Conservation (phyloP, 2,888 invertebrate species). For the Incurvaria masculella region DNA sequence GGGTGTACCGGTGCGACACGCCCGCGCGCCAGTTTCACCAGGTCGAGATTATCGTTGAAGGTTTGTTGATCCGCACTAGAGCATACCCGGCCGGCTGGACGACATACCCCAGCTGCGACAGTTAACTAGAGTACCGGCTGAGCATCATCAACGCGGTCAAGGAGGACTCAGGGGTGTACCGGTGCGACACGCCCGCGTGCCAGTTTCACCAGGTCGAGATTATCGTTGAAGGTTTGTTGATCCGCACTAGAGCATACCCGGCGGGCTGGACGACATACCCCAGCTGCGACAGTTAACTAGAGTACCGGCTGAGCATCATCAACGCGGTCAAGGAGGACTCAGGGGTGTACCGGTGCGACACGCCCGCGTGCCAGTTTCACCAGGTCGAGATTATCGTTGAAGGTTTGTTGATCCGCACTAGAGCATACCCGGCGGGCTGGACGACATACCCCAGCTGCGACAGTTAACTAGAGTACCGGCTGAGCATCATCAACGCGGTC, state of each 20-base stretch:
- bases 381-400: conserved; percentile 77
- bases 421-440: conserved; percentile 78
- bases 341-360: conserved; percentile 79
- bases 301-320: conserved; percentile 77
- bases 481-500: conserved; percentile 77
- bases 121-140: conserved; percentile 74
- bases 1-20: conserved; percentile 79
- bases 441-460: conserved; percentile 77
- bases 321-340: conserved; percentile 81
- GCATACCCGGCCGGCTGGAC: conserved; percentile 80
- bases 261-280: conserved; percentile 85
- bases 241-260: too few species aligned
- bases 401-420: too few species aligned
- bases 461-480: conserved; percentile 72
- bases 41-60: conserved; percentile 77
- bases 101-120: conserved; percentile 74
- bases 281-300: conserved; percentile 72
- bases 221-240: conserved; percentile 67
- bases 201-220: conserved; percentile 79
- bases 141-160: conserved; percentile 77
- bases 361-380: conserved; percentile 79
- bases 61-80: too few species aligned
- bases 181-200: conserved; percentile 82
- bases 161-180: conserved; percentile 81
- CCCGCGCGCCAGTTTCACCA: conserved; percentile 80